Base-by-base conservation (phyloP, 2,888 invertebrate genomes). In the Noctuana brunneofusca region DNA sequence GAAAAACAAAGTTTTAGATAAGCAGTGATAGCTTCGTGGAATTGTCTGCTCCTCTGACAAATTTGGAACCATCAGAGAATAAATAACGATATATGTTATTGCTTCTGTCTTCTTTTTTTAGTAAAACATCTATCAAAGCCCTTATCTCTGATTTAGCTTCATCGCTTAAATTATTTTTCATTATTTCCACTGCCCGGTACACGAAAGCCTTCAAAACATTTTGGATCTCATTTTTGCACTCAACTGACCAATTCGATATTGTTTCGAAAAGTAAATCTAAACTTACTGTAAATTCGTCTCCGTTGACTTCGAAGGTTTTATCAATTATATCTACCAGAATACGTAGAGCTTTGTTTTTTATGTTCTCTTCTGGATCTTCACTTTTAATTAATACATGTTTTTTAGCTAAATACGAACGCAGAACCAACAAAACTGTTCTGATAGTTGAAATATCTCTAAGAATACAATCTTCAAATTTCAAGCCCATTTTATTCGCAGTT, bases 251-350 rank as follows among this genome's bases (percentile, higher is more conserved):
- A 3, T 66, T 54, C 8, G 57, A 67, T 2, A 81, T 57, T 1
- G 64, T 65, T 12, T 69, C 66, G 2, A 71, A 62, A 0, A 68
- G 59, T 1, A 69, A 70, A 63, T 71, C 70, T 49, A 76, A 71
- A 24, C 73, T 72, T 27, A 77, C 68, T 0, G 57, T 32, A 1
- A 76, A 2, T 1, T 75, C 74, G 11, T 74, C 69, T 0, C 69
- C 73, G 3, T 65, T 52, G 41, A 50, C 9, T 16, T 56, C 58
- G 52, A 81, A 75, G 0, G 79, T 69, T 69, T 72, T 75, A 43
- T 84, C 79, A 9, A 84, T 64, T 2, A 85, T 74, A 63, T 83
- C 81, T 6, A 82, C 16, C 4, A 84, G 62, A 32, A 83, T 73
- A 8, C 73, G 67, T 0, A 69, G 50, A 20, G 81, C 80, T 69